A percentile compares a stretch with the other conserved stretches of the same genome.
Evolutionary conservation across 2,797 vertebrate genomes (phyloP).

Genomic region (Erpetoichthys calabaricus): DNA sequence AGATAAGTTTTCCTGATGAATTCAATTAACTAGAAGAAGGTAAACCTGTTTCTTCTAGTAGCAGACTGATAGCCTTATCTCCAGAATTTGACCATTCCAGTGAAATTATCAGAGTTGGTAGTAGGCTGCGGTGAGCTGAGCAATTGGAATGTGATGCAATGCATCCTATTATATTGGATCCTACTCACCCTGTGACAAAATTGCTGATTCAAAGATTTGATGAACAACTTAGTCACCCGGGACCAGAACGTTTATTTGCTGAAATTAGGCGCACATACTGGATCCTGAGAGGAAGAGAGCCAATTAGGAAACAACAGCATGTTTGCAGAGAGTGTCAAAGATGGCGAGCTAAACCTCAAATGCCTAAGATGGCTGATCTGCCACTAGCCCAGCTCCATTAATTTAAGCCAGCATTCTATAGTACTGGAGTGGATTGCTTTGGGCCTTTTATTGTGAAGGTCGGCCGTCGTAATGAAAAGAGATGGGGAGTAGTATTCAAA

Average conservation of each 20-base stretch:
- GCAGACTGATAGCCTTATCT: slow-evolving; percentile 5
- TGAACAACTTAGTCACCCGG: background rate
- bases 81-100: slow-evolving; percentile 2
- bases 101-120: slow-evolving; percentile 12
- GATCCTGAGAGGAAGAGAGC: slow-evolving; percentile 8
- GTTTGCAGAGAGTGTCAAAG: too few species aligned
- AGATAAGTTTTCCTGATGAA: too few species aligned
- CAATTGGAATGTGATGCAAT: background rate
- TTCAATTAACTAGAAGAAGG: too few species aligned
- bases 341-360: too few species aligned
- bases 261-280: slow-evolving; percentile 6
- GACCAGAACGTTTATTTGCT: background rate
- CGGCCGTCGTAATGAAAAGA: slow-evolving; percentile 2
- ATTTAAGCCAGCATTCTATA: background rate
- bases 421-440: slow-evolving; percentile 7
- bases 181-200: slow-evolving; percentile 11
- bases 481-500: slow-evolving; percentile 11
- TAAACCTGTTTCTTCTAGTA: too few species aligned
- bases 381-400: background rate
- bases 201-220: slow-evolving; percentile 12
- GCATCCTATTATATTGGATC: slow-evolving; percentile 12
- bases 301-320: slow-evolving; percentile 1
- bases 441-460: background rate
- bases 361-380: slow-evolving; percentile 9
- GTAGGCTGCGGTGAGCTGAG: background rate